A percentile compares a stretch with the other conserved stretches of the same genome.
phyloP scores from a whole-genome alignment of 2,797 vertebrate genomes.

The Lepilemur ruficaudatus region DNA sequence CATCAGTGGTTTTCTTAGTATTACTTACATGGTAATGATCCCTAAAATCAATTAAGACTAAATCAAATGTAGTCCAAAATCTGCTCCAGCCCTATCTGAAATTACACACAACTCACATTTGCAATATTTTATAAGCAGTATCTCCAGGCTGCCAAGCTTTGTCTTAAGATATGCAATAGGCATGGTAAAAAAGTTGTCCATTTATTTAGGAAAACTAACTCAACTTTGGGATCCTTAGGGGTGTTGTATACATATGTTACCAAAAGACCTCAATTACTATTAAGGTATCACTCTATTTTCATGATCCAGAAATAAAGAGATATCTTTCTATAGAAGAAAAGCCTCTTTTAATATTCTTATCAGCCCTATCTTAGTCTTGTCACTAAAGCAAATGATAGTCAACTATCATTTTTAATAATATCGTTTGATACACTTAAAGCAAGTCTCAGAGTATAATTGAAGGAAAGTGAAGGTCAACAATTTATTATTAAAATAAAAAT shows the following conservation, averaged over 20 bases:
- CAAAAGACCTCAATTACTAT: neutral
- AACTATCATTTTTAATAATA: neutral
- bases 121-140: neutral
- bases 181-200: neutral
- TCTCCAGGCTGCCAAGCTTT: neutral
- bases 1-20: neutral
- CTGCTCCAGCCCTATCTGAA: neutral
- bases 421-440: neutral
- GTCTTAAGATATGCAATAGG: neutral
- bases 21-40: neutral
- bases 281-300: neutral
- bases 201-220: neutral
- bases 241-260: neutral
- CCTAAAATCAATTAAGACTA: slow-evolving; percentile 8
- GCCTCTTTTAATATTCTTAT: neutral
- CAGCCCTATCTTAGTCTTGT: neutral
- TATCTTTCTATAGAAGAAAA: neutral
- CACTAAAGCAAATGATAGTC: neutral
- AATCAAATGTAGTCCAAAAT: neutral
- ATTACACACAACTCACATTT: neutral
- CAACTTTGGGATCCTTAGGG: neutral
- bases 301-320: neutral
- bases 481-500: neutral
- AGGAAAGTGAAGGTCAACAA: neutral
- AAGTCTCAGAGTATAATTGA: neutral